Base-by-base conservation (phyloP, 1,140 invertebrate genomes). In the Drosophila kepulauana region DNA sequence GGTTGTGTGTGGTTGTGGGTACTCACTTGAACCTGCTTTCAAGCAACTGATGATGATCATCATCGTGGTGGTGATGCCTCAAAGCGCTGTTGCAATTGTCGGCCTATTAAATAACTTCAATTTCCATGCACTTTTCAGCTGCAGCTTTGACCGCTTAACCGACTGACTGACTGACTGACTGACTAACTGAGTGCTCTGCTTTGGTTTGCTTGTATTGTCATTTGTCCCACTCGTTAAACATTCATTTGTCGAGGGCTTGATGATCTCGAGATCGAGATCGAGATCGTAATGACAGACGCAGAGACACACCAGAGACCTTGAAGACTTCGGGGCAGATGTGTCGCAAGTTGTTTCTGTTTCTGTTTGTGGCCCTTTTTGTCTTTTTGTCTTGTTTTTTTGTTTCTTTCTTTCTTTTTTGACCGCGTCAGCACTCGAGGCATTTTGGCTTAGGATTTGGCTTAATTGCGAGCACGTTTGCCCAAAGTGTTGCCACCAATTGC, bases 401-500 rank as follows among this genome's bases (percentile, higher is more conserved):
- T 4, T 25, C 20, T 25, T 25, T 25, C 20, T 25, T 25, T 25
- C 20, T 25, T 25, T 75, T 75, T 54, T 11, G 15, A 16, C 10
- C 10, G 25, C 8, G 35, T 5, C 51, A 43, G 68, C 66, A 68
- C 65, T 70, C 48, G 59, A 38, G 68, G 67, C 73, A 45, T 70
- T 67, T 49, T 28, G 41, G 59, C 51, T 56, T 13, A 35, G 30
- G 16, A 59, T 52, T 48, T 38, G 65, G 38, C 56, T 48, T 74
- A 74, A 74, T 75, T 70, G 67, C 45, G 25, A 64, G 61, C 73
- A 71, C 67, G 59, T 52, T 61, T 54, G 68, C 59, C 41, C 56
- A 71, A 72, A 25, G 74, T 72, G 74, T 72, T 66, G 74, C 74
- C 69, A 54, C 56, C 54, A 76, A 76, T 76, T 72, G 69, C 74